Base-by-base conservation (phyloP, 2,113 vertebrate species). In the Castor canadensis region DNA sequence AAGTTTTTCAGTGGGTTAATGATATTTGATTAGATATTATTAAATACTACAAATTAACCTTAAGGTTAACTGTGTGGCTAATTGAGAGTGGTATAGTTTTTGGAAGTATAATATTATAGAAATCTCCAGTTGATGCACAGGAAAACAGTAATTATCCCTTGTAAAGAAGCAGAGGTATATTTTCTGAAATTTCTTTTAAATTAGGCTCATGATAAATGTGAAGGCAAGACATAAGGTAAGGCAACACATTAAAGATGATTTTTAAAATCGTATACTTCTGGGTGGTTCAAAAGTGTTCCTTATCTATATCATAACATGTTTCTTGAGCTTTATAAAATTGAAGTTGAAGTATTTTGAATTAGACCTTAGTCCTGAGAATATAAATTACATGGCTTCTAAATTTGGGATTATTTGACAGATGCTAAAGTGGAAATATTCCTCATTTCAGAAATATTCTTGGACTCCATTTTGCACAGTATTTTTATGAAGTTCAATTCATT, bases 281-380 rank as follows among this genome's bases (percentile, higher is more conserved):
- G 11, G 40, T 87, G 6, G 52, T 92, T 85, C 80, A 85, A 89
- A 85, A 90, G 11, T 26, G 1, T 80, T 87, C 13, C 69, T 91
- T 81, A 89, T 89, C n/a, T 87, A 81, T 19, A 62, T 40, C 91
- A 40, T 82, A 91, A 95, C 26, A 93, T 6, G 20, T 71, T 86
- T 88, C 45, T 83, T 75, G 76, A 89, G 45, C 22, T 87, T 86
- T 91, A 76, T 71, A 85, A 87, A 84, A 87, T 56, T 69, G 40
- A 91, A 97, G 54, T 73, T 95, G 47, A 45, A 95, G 60, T 87
- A 35, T 89, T 95, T 92, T 96, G 75, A 97, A 40, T 92, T 89
- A 86, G 69, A 97, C 6, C 11, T 94, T 71, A 89, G 20, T 38
- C 45, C 12, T 96, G 71, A 83, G 54, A 9, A 10, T 89, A 62